Base-by-base conservation (phyloP, 1,140 invertebrate species). In the fruit fly (Drosophila melanogaster) region DNA sequence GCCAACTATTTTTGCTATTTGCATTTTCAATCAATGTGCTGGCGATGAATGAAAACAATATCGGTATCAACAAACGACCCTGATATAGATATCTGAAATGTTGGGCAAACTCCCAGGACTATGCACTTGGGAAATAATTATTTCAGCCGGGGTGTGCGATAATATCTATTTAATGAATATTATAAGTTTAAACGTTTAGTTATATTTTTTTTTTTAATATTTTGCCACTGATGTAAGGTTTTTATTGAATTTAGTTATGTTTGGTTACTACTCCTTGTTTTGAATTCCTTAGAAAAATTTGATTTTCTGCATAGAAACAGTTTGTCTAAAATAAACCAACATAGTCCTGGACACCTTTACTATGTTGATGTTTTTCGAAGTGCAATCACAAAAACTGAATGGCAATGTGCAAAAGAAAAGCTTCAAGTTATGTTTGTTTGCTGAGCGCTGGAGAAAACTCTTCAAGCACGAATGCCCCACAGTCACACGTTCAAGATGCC, bases 391-490 rank as follows among this genome's bases (percentile, higher is more conserved):
- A 59, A 50, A 58, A 47, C 30, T 40, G 30, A 26, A 73, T 49
- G 57, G 70, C 83, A 62, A 58, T 86, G 56, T 85, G 78, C 61
- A 50, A 62, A 66, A 66, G 60, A 67, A 69, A 67, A 76, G 54
- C 70, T 83, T 62, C 55, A 56, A 87, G 83, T 87, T 87, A 86
- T 86, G 83, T 81, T 87, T 86, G 67, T 57, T 70, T 71, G 64
- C 51, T 35, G 35, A 70, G 67, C 40, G 43, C 50, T 47, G 15
- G n/a, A 69, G 75, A 83, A 77, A 87, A 72, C 79, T 86, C 86
- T 86, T 86, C 84, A 86, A 83, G 83, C 83, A 86, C 83, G 83
- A 86, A 83, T 81, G 83, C 75, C 84, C 75, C 61, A 73, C 75
- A 87, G 79, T 86, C 80, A 81, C 83, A 83, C 83, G 79, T 86